Evolutionary conservation across 2,113 vertebrate genomes (phyloP), one percentile per base, ranked within the genome.

Genomic region (Chascanopsetta lugubris): DNA sequence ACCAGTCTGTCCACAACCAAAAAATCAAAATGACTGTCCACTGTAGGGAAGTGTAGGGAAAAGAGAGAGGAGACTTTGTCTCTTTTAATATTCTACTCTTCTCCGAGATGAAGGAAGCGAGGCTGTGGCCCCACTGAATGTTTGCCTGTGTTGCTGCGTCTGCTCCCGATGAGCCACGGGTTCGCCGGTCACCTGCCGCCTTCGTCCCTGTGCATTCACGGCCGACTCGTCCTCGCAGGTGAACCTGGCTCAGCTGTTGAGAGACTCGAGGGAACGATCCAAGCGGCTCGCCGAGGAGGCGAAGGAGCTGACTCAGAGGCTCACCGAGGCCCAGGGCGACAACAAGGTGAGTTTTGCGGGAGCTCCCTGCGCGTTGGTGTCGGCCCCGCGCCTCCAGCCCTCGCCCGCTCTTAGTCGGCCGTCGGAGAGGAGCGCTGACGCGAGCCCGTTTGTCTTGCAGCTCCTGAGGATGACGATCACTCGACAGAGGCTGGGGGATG

Each of bases 401-500:
- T n/a, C n/a, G 38, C 17, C 5, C 36, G 13, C 36, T 4, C 8
- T n/a, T n/a, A n/a, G n/a, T n/a, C n/a, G n/a, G n/a, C n/a, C n/a
- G n/a, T n/a, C n/a, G n/a, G 7, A 62, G 26, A 40, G 22, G 26
- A 57, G 20, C 15, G 13, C 12, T 49, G 8, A n/a, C 20, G 46
- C 21, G 3, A 11, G 8, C 1, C 3, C 17, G 7, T 6, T 29
- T 36, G 6, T 22, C n/a, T 47, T 17, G 0, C 85, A 99, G 97
- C 94, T 99, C 61, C 87, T 99, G 50, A 93, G 97, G 83, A 97
- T 99, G 96, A 99, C 96, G 4, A 99, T 99, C 54, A 96, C 97
- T 22, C 95, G 95, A 66, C 97, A 99, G 78, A 93, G 97, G 60
- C 93, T 99, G 0, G 97, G 96, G 21, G 97, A 98, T 12, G 96